phyloP scores from a whole-genome alignment of 2,888 invertebrate genomes.

The Trachelus stipa region DNA sequence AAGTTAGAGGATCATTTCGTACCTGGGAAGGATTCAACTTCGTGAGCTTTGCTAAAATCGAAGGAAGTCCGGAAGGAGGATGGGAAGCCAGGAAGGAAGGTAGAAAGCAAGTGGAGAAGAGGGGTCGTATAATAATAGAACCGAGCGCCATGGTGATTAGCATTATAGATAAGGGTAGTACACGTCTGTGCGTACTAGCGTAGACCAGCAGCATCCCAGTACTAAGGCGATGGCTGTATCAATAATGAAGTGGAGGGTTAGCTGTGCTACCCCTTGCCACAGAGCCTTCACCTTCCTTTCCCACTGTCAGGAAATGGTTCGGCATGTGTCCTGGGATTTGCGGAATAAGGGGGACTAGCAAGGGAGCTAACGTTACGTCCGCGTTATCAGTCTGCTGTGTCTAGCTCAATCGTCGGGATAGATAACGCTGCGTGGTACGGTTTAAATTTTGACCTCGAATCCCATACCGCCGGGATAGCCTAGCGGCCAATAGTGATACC shows the following conservation, averaged over 20 bases:
- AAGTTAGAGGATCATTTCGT: slow-evolving; percentile 13
- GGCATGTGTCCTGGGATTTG: slow-evolving; percentile 43
- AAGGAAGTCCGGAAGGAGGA: neutral
- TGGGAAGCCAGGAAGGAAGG: neutral
- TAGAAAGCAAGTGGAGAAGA: neutral
- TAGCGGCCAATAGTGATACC: neutral
- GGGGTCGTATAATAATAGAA: neutral
- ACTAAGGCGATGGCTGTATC: slow-evolving; percentile 21
- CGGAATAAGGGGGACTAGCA: slow-evolving; percentile 32
- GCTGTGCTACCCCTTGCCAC: slow-evolving; percentile 17
- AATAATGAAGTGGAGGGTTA: slow-evolving; percentile 20
- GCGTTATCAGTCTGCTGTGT: slow-evolving; percentile 35
- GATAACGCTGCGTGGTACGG: slow-evolving; percentile 29
- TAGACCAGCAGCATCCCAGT: neutral
- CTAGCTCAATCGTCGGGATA: slow-evolving; percentile 41
- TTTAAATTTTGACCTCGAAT: neutral
- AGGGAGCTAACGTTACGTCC: slow-evolving; percentile 33
- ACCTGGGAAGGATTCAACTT: neutral
- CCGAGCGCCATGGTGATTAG: neutral
- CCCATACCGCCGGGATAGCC: neutral
- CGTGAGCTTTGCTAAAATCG: neutral
- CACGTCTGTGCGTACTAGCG: neutral
- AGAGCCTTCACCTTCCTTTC: slow-evolving; percentile 20
- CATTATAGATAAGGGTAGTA: neutral
- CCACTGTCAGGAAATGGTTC: slow-evolving; percentile 35